Evolutionary conservation across 2,888 invertebrate genomes (phyloP), one percentile per base, ranked within the genome.

Genomic region (Onthophagus sagittarius): DNA sequence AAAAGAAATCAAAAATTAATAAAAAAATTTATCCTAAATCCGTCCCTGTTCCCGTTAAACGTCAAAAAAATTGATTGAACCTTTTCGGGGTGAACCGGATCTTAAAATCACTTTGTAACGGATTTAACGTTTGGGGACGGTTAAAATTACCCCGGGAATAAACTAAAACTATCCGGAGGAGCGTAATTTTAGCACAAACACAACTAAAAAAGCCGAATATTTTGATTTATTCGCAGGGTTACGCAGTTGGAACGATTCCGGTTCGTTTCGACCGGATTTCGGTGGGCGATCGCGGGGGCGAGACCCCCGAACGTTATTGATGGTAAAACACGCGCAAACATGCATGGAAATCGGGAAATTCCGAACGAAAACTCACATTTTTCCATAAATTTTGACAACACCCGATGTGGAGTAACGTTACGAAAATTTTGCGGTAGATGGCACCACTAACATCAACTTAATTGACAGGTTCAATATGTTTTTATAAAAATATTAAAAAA

Each of bases 331-430:
- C 62, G 67, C 33, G 3, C 62, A 62, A 63, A 71, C 71, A 71
- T 71, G 69, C 75, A 73, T 71, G 67, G 69, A 73, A 75, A 73
- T 73, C 71, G 72, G 77, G 63, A 77, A 78, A 79, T 79, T 80
- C 80, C 79, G 75, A 75, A 69, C 75, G 81, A 80, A 83, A 83
- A 83, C 84, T 84, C 82, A 84, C 84, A 84, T 83, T 83, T 82
- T 80, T 80, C 74, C 39, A 77, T 75, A 80, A 79, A 82, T 83
- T 83, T 81, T 84, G 84, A 84, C 84, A 84, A 84, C 84, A 84
- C 85, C 84, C 84, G 82, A 77, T 69, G 69, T 67, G 67, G 69
- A 71, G 69, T 65, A 71, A 71, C 73, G 75, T 75, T 75, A 71
- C 73, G 13, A 65, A 74, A 74, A 74, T 72, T 74, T 74, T 14